Evolutionary conservation across 2,888 invertebrate genomes (phyloP), one percentile per base, ranked within the genome.

Genomic region (Meloe dianella): DNA sequence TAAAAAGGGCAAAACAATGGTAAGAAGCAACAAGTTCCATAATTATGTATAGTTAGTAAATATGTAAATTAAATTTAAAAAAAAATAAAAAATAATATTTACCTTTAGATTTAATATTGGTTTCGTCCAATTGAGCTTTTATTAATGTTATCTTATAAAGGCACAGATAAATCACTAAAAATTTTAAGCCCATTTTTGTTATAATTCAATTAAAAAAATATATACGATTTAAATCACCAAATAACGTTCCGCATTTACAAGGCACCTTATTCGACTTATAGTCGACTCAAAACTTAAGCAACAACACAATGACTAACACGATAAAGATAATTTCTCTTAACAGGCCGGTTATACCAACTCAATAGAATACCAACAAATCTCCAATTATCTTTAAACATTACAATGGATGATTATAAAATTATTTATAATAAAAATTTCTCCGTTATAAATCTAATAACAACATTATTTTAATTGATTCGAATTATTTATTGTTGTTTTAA

Each of bases 291-390:
- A 59, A 32, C 22, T 17, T 24, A 59, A 30, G 59, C 59, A 59
- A 57, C 57, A 57, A 59, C 32, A 59, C 59, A 59, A 59, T 59
- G 59, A 59, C 59, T 32, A 59, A 38, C 30, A 30, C 59, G 59
- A 59, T 59, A 59, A 32, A 38, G 59, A 59, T 38, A 30, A 59
- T 59, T 59, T 59, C 32, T 59, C 32, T 59, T n/a, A 59, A 32
- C 38, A 8, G 38, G 51, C 51, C 51, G 51, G 51, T 51, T 51
- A 51, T 51, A 51, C 51, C 22, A 59, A 38, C 29, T 22, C 59
- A 32, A 59, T 24, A 20, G 17, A 22, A 35, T 38, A 38, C n/a
- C 22, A 14, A 38, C 17, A 38, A 59, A 35, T 32, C 9, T 35
- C 32, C 32, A 35, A 32, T 35, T 24, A 59, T 32, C 32, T 14